Base-by-base conservation (phyloP, 1,140 invertebrate species). In the Brachystomella parvula region DNA sequence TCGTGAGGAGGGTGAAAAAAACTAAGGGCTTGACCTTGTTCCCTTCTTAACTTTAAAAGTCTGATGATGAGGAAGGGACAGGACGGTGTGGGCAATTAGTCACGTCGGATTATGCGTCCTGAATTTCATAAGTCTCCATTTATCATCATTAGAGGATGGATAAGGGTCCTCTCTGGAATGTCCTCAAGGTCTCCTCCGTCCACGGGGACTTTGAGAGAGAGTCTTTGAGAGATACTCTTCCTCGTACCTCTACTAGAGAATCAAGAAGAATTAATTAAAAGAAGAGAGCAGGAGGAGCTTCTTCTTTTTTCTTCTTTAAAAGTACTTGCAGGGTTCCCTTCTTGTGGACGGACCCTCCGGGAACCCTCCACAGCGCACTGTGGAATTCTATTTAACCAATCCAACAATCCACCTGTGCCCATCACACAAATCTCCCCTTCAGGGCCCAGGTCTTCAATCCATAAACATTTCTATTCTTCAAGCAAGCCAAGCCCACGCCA, bases 81-180 rank as follows among this genome's bases (percentile, higher is more conserved):
- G n/a, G n/a, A n/a, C 24, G 49, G 24, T 53, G 49, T 12, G 49
- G 49, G 12, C 49, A 24, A 53, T 53, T 53, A 53, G 49, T 53
- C 49, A 53, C 49, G 49, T 53, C 49, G 49, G 49, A 53, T 53
- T 53, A 53, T n/a, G n/a, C 49, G 49, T 53, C 21, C 49, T 53
- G 12, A 24, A 53, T 53, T 53, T 24, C 49, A 53, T 53, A 53
- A 53, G 49, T 53, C 49, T 53, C 49, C 49, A 53, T 53, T 53
- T 53, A 53, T 53, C 49, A 53, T 53, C 49, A 53, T 53, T 53
- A 53, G 49, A n/a, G n/a, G n/a, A n/a, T 53, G 12, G 49, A 17
- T 24, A 12, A 53, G 49, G 12, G 9, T 26, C 24, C 12, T 53
- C 49, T 6, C 49, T 9, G 49, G 49, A 53, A 53, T 53, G 49